Conservation (phyloP, 2,113 vertebrate species). For the Uria aalge region DNA sequence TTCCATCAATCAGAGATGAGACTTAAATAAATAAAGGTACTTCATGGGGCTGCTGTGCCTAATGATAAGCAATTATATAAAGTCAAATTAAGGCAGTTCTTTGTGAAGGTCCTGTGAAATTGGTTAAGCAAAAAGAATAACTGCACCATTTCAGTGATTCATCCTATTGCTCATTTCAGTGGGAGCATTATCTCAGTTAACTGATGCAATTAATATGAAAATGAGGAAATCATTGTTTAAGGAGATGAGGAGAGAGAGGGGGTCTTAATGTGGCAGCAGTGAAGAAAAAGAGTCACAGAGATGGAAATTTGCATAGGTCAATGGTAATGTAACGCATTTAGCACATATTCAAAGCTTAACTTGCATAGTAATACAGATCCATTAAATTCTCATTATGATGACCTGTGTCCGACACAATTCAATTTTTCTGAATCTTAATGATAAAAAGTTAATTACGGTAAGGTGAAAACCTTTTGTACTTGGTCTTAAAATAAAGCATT, state of each 20-base stretch:
- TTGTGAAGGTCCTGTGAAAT: slow-evolving; percentile 81
- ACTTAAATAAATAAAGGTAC: slow-evolving; percentile 84
- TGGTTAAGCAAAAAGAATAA: slow-evolving; percentile 85
- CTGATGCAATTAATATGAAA: slow-evolving; percentile 90
- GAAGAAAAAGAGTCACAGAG: slow-evolving; percentile 66
- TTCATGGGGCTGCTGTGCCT: slow-evolving; percentile 78
- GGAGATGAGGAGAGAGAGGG: slow-evolving; percentile 74
- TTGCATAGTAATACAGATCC: slow-evolving; percentile 67
- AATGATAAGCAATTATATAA: slow-evolving; percentile 86
- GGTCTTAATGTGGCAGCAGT: slow-evolving; percentile 54
- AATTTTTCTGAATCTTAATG: slow-evolving; percentile 76
- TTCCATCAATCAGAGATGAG: slow-evolving; percentile 80
- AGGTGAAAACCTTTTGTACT: slow-evolving; percentile 76
- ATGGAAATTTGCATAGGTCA: slow-evolving; percentile 80
- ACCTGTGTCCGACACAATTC: slow-evolving; percentile 78
- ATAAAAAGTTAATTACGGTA: slow-evolving; percentile 79
- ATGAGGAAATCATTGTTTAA: slow-evolving; percentile 85
- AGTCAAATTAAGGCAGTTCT: slow-evolving; percentile 79
- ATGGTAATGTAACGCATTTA: slow-evolving; percentile 73
- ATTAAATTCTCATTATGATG: slow-evolving; percentile 80
- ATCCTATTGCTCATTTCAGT: slow-evolving; percentile 81
- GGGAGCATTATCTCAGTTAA: slow-evolving; percentile 81
- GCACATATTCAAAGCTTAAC: slow-evolving; percentile 67
- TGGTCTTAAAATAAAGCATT: slow-evolving; percentile 67
- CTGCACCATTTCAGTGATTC: slow-evolving; percentile 79